Evolutionary conservation across 2,113 vertebrate genomes (phyloP).

Genomic region (Callorhinus ursinus): DNA sequence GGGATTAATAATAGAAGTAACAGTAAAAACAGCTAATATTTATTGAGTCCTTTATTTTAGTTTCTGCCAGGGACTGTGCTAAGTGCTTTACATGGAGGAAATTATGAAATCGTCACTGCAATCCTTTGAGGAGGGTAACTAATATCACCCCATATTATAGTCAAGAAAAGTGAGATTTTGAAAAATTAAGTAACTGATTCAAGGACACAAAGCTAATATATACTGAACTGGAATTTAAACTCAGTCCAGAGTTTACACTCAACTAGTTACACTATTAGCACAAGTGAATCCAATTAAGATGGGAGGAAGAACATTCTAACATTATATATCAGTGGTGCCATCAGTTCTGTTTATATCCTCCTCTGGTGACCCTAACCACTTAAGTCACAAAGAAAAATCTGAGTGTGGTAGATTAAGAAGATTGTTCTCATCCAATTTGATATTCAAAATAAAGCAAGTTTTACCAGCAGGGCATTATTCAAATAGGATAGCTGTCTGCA

Average conservation of each 20-base stretch:
- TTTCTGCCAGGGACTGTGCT: constrained; percentile 11
- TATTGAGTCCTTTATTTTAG: background rate
- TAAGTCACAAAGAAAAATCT: background rate
- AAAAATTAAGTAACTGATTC: constrained; percentile 44
- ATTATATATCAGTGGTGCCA: background rate
- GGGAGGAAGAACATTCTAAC: background rate
- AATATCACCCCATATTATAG: background rate
- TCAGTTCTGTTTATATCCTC: constrained; percentile 21
- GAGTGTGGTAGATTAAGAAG: background rate
- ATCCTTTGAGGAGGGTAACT: background rate
- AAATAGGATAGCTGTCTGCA: background rate
- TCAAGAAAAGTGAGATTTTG: background rate
- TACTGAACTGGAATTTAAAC: background rate
- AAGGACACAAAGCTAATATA: background rate
- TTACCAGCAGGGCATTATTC: background rate
- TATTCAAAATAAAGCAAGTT: background rate
- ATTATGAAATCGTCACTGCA: background rate
- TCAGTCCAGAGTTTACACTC: background rate
- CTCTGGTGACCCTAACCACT: background rate
- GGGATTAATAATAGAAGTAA: constrained; percentile 34
- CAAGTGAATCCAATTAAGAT: constrained; percentile 9
- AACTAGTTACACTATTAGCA: background rate
- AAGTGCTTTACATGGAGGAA: constrained; percentile 22
- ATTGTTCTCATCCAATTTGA: background rate
- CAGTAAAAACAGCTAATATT: background rate